A percentile compares a stretch with the other conserved stretches of the same genome.
Evolutionary conservation across 1,140 invertebrate genomes (phyloP).

Genomic region (Holcopasites calliopsidis): DNA sequence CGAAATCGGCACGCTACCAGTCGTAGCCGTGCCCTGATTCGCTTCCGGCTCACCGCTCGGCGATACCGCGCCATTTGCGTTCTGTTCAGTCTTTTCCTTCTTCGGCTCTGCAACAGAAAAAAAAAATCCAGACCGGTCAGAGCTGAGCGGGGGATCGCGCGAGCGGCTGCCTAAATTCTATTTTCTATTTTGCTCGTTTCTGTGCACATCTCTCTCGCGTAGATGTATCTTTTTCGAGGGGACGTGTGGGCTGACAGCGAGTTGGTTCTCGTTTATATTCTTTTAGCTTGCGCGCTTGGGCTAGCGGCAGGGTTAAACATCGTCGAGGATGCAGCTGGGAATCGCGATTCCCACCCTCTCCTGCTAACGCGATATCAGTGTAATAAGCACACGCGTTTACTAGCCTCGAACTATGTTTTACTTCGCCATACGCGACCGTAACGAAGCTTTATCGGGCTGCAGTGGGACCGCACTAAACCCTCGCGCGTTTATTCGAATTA

Average conservation of each 20-base stretch:
- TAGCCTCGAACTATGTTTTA: not conserved
- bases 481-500: not conserved
- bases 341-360: not conserved
- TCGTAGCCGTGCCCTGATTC: slow-evolving; percentile 77
- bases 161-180: not conserved
- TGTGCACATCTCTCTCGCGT: too few species aligned
- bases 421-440: too few species aligned
- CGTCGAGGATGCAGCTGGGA: not conserved
- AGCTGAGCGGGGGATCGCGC: slow-evolving; percentile 16
- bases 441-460: slow-evolving; percentile 5
- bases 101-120: slow-evolving; percentile 88
- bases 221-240: too few species aligned
- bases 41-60: slow-evolving; percentile 81
- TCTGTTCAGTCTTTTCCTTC: slow-evolving; percentile 93
- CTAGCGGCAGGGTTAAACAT: too few species aligned
- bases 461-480: too few species aligned
- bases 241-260: too few species aligned
- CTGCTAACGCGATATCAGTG: not conserved
- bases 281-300: too few species aligned
- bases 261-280: too few species aligned
- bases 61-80: slow-evolving; percentile 83
- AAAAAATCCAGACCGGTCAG: slow-evolving; percentile 53
- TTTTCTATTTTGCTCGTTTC: not conserved
- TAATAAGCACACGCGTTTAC: slow-evolving; percentile 10
- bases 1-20: slow-evolving; percentile 65